phyloP scores from a whole-genome alignment of 2,113 vertebrate genomes.

The Dromaius novaehollandiae region DNA sequence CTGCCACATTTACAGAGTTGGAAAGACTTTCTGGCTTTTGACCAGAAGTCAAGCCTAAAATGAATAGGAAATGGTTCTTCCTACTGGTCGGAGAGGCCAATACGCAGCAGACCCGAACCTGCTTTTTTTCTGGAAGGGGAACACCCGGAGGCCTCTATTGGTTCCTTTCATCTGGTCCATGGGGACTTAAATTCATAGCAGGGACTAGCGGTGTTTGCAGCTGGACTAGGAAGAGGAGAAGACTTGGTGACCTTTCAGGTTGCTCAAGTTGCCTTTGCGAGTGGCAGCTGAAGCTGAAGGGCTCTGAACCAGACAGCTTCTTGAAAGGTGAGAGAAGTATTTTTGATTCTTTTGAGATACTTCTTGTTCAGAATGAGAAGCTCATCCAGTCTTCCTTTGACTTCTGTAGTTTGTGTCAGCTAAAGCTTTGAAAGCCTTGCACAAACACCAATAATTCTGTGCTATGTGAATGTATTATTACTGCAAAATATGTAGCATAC shows the following conservation, averaged over 20 bases:
- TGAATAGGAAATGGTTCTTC: neutral
- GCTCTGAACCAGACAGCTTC: neutral
- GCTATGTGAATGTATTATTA: neutral
- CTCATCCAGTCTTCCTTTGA: neutral
- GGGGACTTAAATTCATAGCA: slow-evolving; percentile 64
- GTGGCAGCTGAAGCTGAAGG: neutral
- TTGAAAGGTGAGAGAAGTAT: neutral
- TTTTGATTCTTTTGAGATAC: neutral
- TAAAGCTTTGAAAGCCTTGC: neutral
- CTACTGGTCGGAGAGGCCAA: neutral
- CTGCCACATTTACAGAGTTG: neutral
- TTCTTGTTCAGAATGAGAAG: neutral
- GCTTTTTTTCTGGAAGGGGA: slow-evolving; percentile 33
- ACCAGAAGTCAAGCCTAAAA: neutral
- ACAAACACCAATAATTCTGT: neutral
- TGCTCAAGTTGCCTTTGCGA: neutral
- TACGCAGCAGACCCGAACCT: neutral
- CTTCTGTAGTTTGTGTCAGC: neutral
- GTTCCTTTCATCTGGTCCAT: slow-evolving; percentile 53
- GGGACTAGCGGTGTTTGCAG: neutral
- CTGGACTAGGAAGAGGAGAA: neutral
- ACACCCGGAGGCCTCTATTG: slow-evolving; percentile 76
- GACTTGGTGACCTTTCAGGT: neutral
- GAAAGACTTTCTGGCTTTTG: neutral
- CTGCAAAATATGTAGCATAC: neutral